Base-by-base conservation (phyloP, 1,140 invertebrate genomes). In the Monochamus saltuarius region DNA sequence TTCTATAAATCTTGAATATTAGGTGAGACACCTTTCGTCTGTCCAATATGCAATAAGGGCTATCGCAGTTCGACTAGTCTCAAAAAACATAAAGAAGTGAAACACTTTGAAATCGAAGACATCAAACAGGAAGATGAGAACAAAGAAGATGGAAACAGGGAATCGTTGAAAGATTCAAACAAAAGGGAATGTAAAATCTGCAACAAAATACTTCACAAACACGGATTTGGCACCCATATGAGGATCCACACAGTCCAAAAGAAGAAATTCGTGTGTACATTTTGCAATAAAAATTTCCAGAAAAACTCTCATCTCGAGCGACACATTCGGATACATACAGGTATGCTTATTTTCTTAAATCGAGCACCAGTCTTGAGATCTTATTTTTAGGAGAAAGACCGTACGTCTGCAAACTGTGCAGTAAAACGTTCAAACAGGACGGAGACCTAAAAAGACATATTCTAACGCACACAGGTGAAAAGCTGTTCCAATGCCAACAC, bases 381-480 rank as follows among this genome's bases (percentile, higher is more conserved):
- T 50, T 36, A 17, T 7, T 43, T 43, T 11, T 19, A 56, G 53
- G 53, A 16, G 53, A 56, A 43, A 22, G 53, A 9, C 53, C 53
- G 11, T 56, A 40, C 36, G 40, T 14, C 29, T 85, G 83, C 64
- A 79, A 82, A 45, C 70, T 82, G 35, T 84, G 83, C 65, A 75
- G 72, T 1, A 84, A 84, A 56, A 76, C 77, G 0, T 84, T 84
- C 54, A 81, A 81, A 63, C 67, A 82, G 57, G 83, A 82, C 76
- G 82, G 83, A 58, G 82, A 84, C 62, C 70, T 84, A 1, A 81
- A 82, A 56, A 82, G 83, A 37, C 83, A 84, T 61, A 69, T 80
- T 17, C 82, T 84, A 63, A 72, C 82, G 2, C 87, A 90, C 71
- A 86, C 84, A 3, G 89, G 89, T 8, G 84, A 85, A 61, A 73